Evolutionary conservation across 2,888 invertebrate genomes (phyloP), one percentile per base, ranked within the genome.

Genomic region (Cosmorhoe ocellata): DNA sequence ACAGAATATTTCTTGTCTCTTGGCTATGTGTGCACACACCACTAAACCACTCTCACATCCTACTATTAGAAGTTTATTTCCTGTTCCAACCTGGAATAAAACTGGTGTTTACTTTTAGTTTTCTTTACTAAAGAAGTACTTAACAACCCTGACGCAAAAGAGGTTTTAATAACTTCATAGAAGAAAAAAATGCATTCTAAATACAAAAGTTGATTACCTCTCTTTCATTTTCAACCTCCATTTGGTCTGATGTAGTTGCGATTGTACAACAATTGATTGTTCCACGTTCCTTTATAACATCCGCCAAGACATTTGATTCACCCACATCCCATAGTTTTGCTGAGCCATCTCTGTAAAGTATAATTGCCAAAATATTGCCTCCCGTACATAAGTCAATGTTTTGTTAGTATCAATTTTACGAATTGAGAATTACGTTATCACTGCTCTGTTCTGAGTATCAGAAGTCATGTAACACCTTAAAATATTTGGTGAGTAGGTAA

Each of bases 261-360:
- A 93, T 58, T 26, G 83, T 70, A 75, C 93, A 94, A 58, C 92
- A 91, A 69, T 93, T 94, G 10, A 94, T 91, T 47, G 82, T 78
- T 3, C 92, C 91, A 56, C 87, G 83, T 5, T 87, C 89, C 61
- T 90, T 83, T 28, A 88, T 51, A 11, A 93, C 70, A 51, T 92
- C 89, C 37, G 71, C 90, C 8, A 94, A 69, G 61, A 93, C 92
- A 6, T 77, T 78, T 42, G 92, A 87, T 74, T 92, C 84, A 27
- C 94, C 93, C 64, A 93, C 93, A 83, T 94, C 93, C 94, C 94
- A 95, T 26, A 95, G 77, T 63, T 92, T 92, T 2, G 92, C 93
- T 46, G 91, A 89, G 12, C 95, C 95, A 88, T 95, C 95, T 66
- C 93, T 93, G 52, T 32, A 71, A 41, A 24, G 2, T 18, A 18